Conservation (phyloP, 2,888 invertebrate species). For the Neoitamus cyanurus region DNA sequence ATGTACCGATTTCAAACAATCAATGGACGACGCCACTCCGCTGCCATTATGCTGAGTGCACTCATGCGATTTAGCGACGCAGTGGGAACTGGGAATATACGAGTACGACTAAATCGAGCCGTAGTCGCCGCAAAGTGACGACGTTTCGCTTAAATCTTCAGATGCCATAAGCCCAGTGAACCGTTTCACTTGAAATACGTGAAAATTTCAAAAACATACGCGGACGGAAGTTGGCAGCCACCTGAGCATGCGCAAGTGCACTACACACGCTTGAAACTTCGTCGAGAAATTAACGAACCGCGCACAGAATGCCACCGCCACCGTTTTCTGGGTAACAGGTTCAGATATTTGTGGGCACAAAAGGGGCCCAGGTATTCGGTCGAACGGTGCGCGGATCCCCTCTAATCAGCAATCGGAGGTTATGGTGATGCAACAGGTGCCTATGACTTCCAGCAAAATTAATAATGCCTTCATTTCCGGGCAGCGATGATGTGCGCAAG, state of each 20-base stretch:
- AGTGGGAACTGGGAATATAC: neutral
- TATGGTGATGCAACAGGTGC: neutral
- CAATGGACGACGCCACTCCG: neutral
- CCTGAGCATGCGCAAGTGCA: neutral
- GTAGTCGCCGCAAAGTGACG: neutral
- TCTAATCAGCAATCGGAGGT: neutral
- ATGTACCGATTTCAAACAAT: neutral
- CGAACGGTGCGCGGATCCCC: neutral
- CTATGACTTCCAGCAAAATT: neutral
- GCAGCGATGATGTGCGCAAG: neutral
- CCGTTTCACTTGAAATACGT: neutral
- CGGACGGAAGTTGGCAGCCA: neutral
- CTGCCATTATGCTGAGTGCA: neutral
- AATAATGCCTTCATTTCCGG: slow-evolving; percentile 1
- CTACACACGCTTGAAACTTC: neutral
- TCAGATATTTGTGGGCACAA: neutral
- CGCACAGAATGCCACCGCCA: neutral
- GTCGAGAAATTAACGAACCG: neutral
- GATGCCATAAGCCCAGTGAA: neutral
- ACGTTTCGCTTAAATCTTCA: neutral
- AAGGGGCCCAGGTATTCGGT: neutral
- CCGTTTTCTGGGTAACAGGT: neutral
- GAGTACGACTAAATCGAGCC: neutral
- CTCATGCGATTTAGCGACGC: neutral
- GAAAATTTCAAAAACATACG: neutral